A percentile compares a stretch with the other conserved stretches of the same genome.
Evolutionary conservation across 1,140 invertebrate species (phyloP).

Genomic region (Heliconius melpomene): DNA sequence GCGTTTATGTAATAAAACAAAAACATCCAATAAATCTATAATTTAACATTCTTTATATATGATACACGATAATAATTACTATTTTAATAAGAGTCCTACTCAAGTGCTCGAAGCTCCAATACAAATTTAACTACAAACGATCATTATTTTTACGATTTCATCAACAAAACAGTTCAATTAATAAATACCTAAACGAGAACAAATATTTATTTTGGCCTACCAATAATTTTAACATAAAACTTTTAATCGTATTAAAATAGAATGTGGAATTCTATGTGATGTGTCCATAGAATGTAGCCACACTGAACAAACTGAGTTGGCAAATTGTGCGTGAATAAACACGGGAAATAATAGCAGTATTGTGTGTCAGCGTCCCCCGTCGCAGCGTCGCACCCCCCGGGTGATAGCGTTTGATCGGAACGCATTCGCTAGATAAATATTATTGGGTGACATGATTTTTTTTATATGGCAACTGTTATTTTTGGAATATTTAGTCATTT

Average conservation of each 20-base stretch:
- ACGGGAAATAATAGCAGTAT: constrained; percentile 75
- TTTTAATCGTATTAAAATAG: constrained; percentile 63
- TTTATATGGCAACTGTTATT: constrained; percentile 5
- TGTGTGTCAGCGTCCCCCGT: constrained; percentile 55
- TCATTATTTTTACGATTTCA: neutral
- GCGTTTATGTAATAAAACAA: too few species aligned
- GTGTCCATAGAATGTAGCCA: constrained; percentile 56
- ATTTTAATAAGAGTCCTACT: neutral
- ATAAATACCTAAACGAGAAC: neutral
- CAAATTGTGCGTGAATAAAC: constrained; percentile 78
- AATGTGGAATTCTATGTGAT: neutral
- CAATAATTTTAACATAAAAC: constrained; percentile 23
- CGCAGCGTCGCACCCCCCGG: constrained; percentile 14
- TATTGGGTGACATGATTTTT: constrained; percentile 16
- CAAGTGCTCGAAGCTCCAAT: neutral
- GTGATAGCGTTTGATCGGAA: constrained; percentile 49
- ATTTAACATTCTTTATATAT: too few species aligned
- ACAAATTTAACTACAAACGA: neutral
- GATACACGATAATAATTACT: too few species aligned
- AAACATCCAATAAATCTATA: too few species aligned
- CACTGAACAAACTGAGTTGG: constrained; percentile 58
- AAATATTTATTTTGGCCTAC: constrained; percentile 3
- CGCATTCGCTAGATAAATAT: constrained; percentile 30
- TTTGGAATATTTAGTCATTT: neutral
- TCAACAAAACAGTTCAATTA: neutral